These are phyloP conservation scores for Fulmarus glacialis DNA, from an alignment of 2,113 vertebrate genomes.

Conservation along the genomic window DNA sequence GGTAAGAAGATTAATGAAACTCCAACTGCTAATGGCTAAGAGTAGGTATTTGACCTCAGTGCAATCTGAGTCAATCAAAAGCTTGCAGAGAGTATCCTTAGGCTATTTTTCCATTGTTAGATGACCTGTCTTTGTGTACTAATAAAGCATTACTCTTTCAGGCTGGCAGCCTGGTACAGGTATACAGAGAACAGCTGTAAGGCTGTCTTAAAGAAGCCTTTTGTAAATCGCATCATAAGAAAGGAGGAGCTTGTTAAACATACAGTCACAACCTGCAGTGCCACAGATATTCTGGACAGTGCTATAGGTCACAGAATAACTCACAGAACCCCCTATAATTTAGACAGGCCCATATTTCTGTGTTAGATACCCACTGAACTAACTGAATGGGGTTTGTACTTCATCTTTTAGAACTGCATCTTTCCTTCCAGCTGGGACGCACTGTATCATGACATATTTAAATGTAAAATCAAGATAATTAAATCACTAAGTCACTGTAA, in stretches of 20 bases:
- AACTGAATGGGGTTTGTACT: neutral
- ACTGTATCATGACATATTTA: neutral
- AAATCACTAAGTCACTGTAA: neutral
- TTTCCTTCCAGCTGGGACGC: neutral
- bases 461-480: neutral
- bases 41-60: slow-evolving; percentile 28
- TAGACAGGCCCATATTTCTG: neutral
- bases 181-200: neutral
- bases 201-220: neutral
- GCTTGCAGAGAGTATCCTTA: slow-evolving; percentile 19
- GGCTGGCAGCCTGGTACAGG: neutral
- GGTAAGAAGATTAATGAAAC: slow-evolving; percentile 61
- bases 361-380: neutral
- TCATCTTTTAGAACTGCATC: neutral
- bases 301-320: neutral
- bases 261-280: neutral
- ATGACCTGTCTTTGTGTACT: slow-evolving; percentile 31
- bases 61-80: slow-evolving; percentile 18
- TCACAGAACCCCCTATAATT: neutral
- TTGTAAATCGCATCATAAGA: neutral
- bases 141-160: slow-evolving; percentile 36
- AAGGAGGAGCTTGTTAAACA: neutral
- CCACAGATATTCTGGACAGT: neutral
- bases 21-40: slow-evolving; percentile 10
- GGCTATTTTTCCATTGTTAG: slow-evolving; percentile 46